Base-by-base conservation (phyloP, 2,888 invertebrate genomes). In the Apodemia hepburni region DNA sequence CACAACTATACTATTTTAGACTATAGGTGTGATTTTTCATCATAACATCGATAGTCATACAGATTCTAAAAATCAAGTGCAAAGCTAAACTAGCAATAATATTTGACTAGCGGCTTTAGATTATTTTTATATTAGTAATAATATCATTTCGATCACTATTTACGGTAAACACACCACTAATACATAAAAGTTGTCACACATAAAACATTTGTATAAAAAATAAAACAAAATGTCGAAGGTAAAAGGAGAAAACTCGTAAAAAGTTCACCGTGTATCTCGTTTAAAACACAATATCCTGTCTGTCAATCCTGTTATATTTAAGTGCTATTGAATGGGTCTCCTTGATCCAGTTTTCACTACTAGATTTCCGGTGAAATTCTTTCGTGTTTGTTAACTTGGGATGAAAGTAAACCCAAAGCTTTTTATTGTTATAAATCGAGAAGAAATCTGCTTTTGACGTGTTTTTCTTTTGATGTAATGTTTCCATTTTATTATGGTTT, bases 331-430 rank as follows among this genome's bases (percentile, higher is more conserved):
- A 47, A 18, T 22, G 47, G 47, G 58, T 58, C 62, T 47, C 62
- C 49, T 58, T 62, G 62, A 58, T 62, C 58, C 47, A 62, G 47
- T 47, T 58, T 58, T 45, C 27, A 35, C 47, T 58, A 58, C 58
- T 42, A 29, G 47, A 58, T 22, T 58, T 33, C 49, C 47, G 49
- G 27, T 27, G 59, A 47, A 60, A 45, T 27, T 18, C 22, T 62
- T 62, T 58, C 62, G 33, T 58, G 62, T 62, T 54, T 61, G 61
- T 49, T 62, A 47, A 62, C 58, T 58, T 33, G 58, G 33, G 38
- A 58, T 47, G 17, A 62, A 42, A 57, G 58, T 27, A 58, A 57
- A 58, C 47, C 22, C 42, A 29, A 33, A 58, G 33, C n/a, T 61
- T 58, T 61, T 58, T 18, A 42, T 29, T 29, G 58, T 47, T 45